These are phyloP conservation scores for Andrena cerasifolii DNA, from an alignment of 1,140 invertebrate species.

Conservation along the genomic window DNA sequence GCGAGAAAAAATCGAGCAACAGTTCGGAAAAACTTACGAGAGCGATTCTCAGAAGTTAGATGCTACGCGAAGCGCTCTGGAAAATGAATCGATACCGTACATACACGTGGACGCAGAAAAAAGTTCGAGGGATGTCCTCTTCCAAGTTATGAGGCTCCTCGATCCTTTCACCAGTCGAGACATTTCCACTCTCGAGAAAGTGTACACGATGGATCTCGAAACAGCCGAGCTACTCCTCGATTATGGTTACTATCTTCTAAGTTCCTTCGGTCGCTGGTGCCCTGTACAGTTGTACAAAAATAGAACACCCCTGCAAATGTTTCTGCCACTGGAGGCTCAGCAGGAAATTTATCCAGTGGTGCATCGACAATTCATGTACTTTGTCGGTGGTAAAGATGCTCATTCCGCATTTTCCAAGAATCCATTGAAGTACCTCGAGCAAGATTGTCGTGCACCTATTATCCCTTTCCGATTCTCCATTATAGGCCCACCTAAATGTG, in stretches of 20 bases:
- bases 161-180: conserved; percentile 77
- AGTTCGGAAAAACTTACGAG: conserved; percentile 79
- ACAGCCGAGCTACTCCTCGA: conserved; percentile 82
- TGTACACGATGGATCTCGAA: conserved; percentile 80
- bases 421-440: conserved; percentile 82
- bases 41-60: conserved; percentile 76
- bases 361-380: conserved; percentile 84
- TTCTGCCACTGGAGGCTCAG: conserved; percentile 76
- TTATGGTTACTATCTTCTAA: conserved; percentile 83
- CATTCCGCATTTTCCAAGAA: conserved; percentile 81
- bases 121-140: conserved; percentile 73
- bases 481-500: conserved; percentile 92
- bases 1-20: conserved; percentile 76
- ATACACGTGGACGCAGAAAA: conserved; percentile 76
- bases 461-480: conserved; percentile 88
- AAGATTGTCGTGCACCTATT: conserved; percentile 71
- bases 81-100: conserved; percentile 80
- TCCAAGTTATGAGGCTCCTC: conserved; percentile 72
- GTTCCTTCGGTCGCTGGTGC: conserved; percentile 84
- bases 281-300: conserved; percentile 83
- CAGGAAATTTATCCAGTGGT: conserved; percentile 82
- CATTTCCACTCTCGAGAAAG: conserved; percentile 82
- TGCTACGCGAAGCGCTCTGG: conserved; percentile 70
- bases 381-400: conserved; percentile 80
- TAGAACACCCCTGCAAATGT: conserved; percentile 80